These are phyloP conservation scores for Ganaspis sp. DNA, from an alignment of 1,140 invertebrate genomes.

Conservation along the genomic window DNA sequence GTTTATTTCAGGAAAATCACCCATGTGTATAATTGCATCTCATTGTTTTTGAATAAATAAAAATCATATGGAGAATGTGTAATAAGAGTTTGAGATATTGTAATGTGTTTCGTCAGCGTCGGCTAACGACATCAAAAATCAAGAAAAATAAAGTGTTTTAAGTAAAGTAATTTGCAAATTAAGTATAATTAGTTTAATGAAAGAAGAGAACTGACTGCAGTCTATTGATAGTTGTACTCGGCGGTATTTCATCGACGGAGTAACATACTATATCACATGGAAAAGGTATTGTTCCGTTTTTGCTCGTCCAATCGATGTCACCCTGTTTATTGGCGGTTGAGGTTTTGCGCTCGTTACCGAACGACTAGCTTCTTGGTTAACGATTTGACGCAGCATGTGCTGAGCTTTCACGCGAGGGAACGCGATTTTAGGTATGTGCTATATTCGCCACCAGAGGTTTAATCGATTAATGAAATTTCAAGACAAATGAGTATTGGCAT, in stretches of 20 bases:
- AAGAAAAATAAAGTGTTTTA: background rate
- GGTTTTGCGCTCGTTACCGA: constrained; percentile 25
- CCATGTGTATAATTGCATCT: too few species aligned
- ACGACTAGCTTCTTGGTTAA: constrained; percentile 26
- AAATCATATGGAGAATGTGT: too few species aligned
- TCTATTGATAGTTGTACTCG: constrained; percentile 14
- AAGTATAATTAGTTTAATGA: background rate
- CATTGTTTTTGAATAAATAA: too few species aligned
- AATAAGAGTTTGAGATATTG: too few species aligned
- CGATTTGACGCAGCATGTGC: constrained; percentile 28
- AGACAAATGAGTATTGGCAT: constrained; percentile 14
- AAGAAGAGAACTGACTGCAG: background rate
- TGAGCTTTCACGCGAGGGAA: constrained; percentile 22
- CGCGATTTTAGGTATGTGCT: background rate
- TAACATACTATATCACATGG: background rate
- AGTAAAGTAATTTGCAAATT: background rate
- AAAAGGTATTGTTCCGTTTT: constrained; percentile 25
- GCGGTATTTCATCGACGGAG: background rate
- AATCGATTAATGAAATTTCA: constrained; percentile 28
- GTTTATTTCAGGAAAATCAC: too few species aligned
- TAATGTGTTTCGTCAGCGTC: too few species aligned
- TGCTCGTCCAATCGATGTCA: constrained; percentile 26
- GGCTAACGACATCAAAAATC: too few species aligned
- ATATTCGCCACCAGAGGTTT: constrained; percentile 10
- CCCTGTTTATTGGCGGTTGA: constrained; percentile 24